These are phyloP conservation scores for Subacronicta megacephala DNA, from an alignment of 2,888 invertebrate species.

Conservation along the genomic window DNA sequence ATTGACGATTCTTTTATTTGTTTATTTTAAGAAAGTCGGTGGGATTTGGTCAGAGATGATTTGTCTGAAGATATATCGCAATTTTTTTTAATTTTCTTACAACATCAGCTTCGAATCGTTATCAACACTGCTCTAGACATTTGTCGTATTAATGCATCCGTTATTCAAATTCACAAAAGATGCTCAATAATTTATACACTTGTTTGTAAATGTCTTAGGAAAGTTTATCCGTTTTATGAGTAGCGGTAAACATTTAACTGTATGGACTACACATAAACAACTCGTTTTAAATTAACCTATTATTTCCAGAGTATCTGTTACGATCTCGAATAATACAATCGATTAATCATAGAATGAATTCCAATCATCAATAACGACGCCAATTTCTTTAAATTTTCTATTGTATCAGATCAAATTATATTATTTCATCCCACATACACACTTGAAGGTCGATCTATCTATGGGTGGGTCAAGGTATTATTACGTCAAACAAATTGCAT, in stretches of 20 bases:
- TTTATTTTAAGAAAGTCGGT: too few species aligned
- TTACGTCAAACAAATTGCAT: slow-evolving; percentile 25
- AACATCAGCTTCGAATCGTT: neutral
- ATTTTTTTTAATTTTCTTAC: too few species aligned
- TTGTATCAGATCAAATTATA: slow-evolving; percentile 36
- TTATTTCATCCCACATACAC: slow-evolving; percentile 45
- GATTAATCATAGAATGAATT: slow-evolving; percentile 30
- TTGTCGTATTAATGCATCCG: neutral
- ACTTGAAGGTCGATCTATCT: slow-evolving; percentile 38
- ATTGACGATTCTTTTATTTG: too few species aligned
- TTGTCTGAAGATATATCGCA: too few species aligned
- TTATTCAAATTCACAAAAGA: neutral
- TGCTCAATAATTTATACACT: slow-evolving; percentile 1
- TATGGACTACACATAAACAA: neutral
- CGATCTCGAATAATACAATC: slow-evolving; percentile 11
- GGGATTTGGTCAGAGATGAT: too few species aligned
- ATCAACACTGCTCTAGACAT: neutral
- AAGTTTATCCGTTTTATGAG: slow-evolving; percentile 1
- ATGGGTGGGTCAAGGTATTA: slow-evolving; percentile 46
- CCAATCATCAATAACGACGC: slow-evolving; percentile 28
- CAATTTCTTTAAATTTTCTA: slow-evolving; percentile 41
- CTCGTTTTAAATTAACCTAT: slow-evolving; percentile 6
- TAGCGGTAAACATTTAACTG: slow-evolving; percentile 2
- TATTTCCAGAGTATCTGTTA: slow-evolving; percentile 5
- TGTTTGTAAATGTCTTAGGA: neutral